phyloP scores from a whole-genome alignment of 2,888 invertebrate species.

The Plusia festucae region DNA sequence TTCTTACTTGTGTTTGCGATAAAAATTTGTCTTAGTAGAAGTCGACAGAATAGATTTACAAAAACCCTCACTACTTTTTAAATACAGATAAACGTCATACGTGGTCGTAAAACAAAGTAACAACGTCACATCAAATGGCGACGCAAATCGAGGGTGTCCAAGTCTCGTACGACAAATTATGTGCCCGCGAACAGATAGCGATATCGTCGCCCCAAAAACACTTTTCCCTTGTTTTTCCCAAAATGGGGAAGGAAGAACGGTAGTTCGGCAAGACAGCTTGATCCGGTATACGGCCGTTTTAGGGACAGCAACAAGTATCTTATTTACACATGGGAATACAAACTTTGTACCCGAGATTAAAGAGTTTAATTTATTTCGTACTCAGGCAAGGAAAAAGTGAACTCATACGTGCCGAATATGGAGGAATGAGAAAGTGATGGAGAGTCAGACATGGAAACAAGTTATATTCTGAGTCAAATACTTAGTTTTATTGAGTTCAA shows the following conservation, averaged over 20 bases:
- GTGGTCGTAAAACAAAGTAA: conserved; percentile 38
- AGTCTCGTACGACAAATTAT: conserved; percentile 82
- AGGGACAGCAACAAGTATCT: conserved; percentile 84
- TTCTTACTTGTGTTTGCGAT: conserved; percentile 7
- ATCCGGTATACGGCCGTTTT: conserved; percentile 78
- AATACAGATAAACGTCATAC: conserved; percentile 31
- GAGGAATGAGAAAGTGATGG: conserved; percentile 80
- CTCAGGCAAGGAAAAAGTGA: conserved; percentile 59
- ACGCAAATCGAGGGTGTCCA: conserved; percentile 66
- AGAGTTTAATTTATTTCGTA: conserved; percentile 68
- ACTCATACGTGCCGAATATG: conserved; percentile 77
- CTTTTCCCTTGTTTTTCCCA: conserved; percentile 81
- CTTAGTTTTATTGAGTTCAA: conserved; percentile 64
- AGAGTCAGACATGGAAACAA: conserved; percentile 64
- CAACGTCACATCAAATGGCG: conserved; percentile 63
- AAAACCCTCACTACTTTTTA: conserved; percentile 8
- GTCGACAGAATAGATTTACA: conserved; percentile 6
- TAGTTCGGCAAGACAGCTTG: conserved; percentile 85
- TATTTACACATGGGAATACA: conserved; percentile 68
- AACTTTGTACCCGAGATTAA: conserved; percentile 67
- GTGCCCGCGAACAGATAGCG: conserved; percentile 80
- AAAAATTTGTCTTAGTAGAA: not conserved
- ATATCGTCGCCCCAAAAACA: conserved; percentile 81
- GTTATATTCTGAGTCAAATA: conserved; percentile 68
- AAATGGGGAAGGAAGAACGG: conserved; percentile 80